phyloP scores from a whole-genome alignment of 2,888 invertebrate species.

The Drosophila hamatofila region DNA sequence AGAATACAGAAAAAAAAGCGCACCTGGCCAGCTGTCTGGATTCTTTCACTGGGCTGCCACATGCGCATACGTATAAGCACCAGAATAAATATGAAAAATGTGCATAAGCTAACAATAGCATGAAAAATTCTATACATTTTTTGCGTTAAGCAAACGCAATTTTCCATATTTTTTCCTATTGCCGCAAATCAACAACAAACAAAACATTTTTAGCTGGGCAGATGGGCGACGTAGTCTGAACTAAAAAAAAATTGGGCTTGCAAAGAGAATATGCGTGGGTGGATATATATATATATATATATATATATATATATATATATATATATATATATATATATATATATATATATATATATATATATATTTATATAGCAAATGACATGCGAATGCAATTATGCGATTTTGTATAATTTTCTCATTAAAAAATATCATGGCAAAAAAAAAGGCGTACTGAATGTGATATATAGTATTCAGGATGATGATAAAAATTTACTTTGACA shows the following conservation, averaged over 20 bases:
- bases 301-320: background rate
- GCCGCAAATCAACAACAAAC: background rate
- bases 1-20: conserved; percentile 25
- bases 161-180: conserved; percentile 7
- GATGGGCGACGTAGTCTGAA: background rate
- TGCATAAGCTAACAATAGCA: conserved; percentile 63
- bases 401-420: conserved; percentile 51
- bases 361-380: conserved; percentile 17
- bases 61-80: conserved; percentile 4
- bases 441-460: conserved; percentile 16
- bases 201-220: conserved; percentile 11
- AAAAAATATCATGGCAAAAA: conserved; percentile 38
- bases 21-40: conserved; percentile 50
- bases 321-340: background rate
- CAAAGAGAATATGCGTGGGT: background rate
- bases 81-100: conserved; percentile 54
- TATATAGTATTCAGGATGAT: conserved; percentile 34
- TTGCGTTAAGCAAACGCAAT: conserved; percentile 52
- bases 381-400: conserved; percentile 44
- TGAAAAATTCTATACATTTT: conserved; percentile 51
- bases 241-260: conserved; percentile 3
- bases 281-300: background rate
- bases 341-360: background rate
- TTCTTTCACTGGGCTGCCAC: conserved; percentile 23
- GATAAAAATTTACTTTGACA: conserved; percentile 48